Conservation (phyloP, 2,797 vertebrate genomes). For the Lemur catta region DNA sequence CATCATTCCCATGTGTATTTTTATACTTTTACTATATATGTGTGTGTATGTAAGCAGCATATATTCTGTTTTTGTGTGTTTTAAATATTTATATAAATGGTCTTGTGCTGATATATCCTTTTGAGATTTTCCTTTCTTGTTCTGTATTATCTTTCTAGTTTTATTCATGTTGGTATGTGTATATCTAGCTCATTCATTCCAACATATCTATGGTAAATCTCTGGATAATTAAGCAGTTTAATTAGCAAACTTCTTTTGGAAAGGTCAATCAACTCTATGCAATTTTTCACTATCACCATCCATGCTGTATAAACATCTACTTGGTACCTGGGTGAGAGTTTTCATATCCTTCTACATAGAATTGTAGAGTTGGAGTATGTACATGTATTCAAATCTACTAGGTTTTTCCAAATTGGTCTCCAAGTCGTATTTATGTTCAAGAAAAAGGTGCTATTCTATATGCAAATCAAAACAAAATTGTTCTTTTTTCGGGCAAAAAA, state of each 20-base stretch:
- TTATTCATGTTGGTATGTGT: not conserved
- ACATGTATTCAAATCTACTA: not conserved
- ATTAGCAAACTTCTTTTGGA: not conserved
- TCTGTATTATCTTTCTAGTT: not conserved
- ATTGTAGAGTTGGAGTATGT: not conserved
- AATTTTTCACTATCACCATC: not conserved
- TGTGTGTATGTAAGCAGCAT: not conserved
- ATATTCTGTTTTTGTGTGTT: not conserved
- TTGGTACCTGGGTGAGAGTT: not conserved
- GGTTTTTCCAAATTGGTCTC: not conserved
- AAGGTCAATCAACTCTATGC: not conserved
- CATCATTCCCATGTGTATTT: not conserved
- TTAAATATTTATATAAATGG: not conserved
- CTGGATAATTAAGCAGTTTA: not conserved
- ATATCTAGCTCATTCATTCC: not conserved
- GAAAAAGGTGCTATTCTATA: not conserved
- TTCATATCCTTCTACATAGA: not conserved
- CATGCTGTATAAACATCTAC: not conserved
- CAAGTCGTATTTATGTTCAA: not conserved
- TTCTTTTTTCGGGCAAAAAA: not conserved
- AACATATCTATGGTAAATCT: not conserved
- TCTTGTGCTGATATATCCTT: not conserved
- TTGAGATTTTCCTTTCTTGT: not conserved
- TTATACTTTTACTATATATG: not conserved
- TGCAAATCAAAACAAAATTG: not conserved